Conservation (phyloP, 2,888 invertebrate species). For the Eilema griseolum region DNA sequence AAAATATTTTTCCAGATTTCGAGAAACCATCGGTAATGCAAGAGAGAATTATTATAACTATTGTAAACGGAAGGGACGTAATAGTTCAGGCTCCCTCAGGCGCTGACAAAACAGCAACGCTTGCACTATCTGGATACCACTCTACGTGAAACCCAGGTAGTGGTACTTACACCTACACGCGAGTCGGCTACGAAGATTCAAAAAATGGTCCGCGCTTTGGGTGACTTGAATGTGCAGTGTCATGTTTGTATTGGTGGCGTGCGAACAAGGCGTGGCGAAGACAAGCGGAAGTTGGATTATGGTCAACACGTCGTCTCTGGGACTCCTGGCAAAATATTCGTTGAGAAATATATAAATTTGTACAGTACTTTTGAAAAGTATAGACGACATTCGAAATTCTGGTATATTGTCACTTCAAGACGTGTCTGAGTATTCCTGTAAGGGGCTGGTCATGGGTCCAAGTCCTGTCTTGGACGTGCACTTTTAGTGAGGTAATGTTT, state of each 20-base stretch:
- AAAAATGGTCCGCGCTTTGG: conserved; percentile 97
- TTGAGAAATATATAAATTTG: conserved; percentile 59
- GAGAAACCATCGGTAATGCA: conserved; percentile 99
- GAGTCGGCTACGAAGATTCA: conserved; percentile 99
- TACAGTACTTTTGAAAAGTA: too few species aligned
- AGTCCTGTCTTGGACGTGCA: too few species aligned
- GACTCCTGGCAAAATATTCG: conserved; percentile 99
- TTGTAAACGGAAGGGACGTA: conserved; percentile 98
- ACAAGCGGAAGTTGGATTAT: conserved; percentile 98
- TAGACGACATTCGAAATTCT: too few species aligned
- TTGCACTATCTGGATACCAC: conserved; percentile 98
- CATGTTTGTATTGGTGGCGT: conserved; percentile 99
- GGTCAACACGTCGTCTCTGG: conserved; percentile 99
- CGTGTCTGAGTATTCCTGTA: too few species aligned
- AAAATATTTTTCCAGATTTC: conserved; percentile 91
- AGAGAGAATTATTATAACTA: conserved; percentile 98
- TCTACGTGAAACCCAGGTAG: conserved; percentile 96
- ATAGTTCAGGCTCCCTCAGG: conserved; percentile 99
- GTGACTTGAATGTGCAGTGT: conserved; percentile 99
- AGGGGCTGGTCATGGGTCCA: not conserved
- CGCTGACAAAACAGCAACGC: conserved; percentile 99
- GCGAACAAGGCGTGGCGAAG: conserved; percentile 99
- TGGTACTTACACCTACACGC: conserved; percentile 97
- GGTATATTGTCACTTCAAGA: too few species aligned
- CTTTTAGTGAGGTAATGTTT: too few species aligned